Percentiles rank a stretch among this genome's conserved stretches.
phyloP scores from a whole-genome alignment of 2,797 vertebrate species.

The Halcyon badia region DNA sequence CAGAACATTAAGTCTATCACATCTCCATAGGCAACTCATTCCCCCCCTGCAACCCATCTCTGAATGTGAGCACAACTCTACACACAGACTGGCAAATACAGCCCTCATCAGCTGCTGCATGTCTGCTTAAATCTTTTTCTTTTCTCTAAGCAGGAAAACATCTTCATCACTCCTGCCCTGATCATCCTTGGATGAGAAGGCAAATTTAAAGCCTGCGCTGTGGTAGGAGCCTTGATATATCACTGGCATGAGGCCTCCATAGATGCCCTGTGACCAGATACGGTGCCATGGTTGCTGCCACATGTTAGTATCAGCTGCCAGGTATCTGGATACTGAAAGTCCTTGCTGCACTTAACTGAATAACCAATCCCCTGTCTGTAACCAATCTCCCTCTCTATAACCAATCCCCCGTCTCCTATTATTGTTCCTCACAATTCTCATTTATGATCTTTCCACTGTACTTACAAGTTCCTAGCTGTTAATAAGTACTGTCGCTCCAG shows the following conservation, averaged over 20 bases:
- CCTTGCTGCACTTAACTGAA: not conserved
- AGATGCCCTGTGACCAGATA: not conserved
- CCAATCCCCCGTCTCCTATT: not conserved
- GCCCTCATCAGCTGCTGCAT: not conserved
- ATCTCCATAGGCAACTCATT: not conserved
- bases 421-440: not conserved
- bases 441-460: not conserved
- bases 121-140: not conserved
- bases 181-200: not conserved
- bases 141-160: not conserved
- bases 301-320: not conserved
- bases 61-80: rapidly evolving
- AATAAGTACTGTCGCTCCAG: conserved; percentile 7
- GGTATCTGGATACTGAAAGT: not conserved
- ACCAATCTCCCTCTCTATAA: too few relatives aligned
- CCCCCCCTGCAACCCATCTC: not conserved
- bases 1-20: not conserved
- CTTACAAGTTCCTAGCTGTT: not conserved
- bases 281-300: not conserved
- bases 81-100: not conserved
- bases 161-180: not conserved
- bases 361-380: not conserved
- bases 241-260: not conserved
- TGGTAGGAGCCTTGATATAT: not conserved
- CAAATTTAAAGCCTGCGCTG: not conserved